Conservation (phyloP, 2,797 vertebrate genomes). For the Garrulus glandarius region DNA sequence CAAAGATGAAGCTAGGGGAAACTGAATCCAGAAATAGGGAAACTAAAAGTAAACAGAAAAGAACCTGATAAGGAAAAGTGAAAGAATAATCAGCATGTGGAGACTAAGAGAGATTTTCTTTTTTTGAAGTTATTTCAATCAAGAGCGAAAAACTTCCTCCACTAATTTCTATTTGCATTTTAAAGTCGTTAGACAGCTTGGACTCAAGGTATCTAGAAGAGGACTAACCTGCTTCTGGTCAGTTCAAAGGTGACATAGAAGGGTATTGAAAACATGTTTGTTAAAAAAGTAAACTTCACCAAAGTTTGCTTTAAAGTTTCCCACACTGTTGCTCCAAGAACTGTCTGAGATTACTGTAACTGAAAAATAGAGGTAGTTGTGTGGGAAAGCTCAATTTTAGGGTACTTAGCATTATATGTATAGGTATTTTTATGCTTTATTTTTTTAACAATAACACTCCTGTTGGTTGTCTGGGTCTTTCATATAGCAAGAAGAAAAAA, state of each 20-base stretch:
- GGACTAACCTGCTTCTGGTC: background rate
- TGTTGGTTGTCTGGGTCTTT: background rate
- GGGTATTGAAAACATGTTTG: background rate
- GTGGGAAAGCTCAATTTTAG: background rate
- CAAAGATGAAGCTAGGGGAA: background rate
- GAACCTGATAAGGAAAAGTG: background rate
- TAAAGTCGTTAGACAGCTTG: background rate
- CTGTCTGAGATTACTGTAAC: background rate
- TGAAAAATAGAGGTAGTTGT: background rate
- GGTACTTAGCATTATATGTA: background rate
- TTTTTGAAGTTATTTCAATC: background rate
- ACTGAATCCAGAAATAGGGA: slow-evolving; percentile 9
- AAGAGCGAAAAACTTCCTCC: background rate
- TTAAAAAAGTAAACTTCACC: background rate
- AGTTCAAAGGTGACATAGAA: background rate
- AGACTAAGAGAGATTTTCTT: background rate
- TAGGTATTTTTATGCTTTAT: background rate
- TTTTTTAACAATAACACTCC: background rate
- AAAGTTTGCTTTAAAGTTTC: background rate
- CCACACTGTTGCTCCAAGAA: background rate
- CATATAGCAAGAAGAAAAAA: background rate
- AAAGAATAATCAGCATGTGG: background rate
- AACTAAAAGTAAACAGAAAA: slow-evolving; percentile 14
- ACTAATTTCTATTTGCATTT: background rate
- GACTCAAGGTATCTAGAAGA: background rate